Conservation (phyloP, 2,888 invertebrate genomes). For the Cremastinae sp. region DNA sequence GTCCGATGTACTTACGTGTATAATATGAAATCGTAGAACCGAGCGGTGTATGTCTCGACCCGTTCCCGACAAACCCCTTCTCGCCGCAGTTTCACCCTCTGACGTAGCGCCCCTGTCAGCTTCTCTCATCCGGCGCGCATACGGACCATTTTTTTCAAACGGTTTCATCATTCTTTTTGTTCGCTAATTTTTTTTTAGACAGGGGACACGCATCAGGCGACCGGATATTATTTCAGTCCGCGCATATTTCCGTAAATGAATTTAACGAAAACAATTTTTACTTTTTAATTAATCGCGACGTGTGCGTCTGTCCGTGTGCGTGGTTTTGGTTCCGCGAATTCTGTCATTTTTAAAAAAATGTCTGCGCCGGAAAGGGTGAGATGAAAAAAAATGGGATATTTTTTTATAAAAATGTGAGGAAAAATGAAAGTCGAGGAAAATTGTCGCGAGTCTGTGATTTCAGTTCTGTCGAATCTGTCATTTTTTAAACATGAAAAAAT, state of each 20-base stretch:
- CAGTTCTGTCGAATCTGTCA: too few relatives aligned
- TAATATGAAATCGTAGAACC: slow-evolving; percentile 42
- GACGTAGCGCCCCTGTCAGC: slow-evolving; percentile 45
- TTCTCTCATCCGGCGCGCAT: slow-evolving; percentile 55
- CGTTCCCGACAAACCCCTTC: slow-evolving; percentile 57
- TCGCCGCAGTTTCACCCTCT: slow-evolving; percentile 51
- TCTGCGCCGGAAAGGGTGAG: slow-evolving; percentile 19
- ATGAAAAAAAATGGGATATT: slow-evolving; percentile 2
- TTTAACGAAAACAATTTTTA: slow-evolving; percentile 80
- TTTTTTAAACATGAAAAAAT: too few relatives aligned
- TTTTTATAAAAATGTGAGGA: too few relatives aligned
- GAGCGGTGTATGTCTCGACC: slow-evolving; percentile 53
- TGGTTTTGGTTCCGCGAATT: not conserved
- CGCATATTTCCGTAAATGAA: slow-evolving; percentile 79
- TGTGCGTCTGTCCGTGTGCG: slow-evolving; percentile 19
- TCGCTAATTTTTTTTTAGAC: slow-evolving; percentile 54
- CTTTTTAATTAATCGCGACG: slow-evolving; percentile 79
- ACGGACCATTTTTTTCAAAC: slow-evolving; percentile 62
- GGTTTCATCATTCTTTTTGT: slow-evolving; percentile 55
- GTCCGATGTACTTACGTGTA: slow-evolving; percentile 35
- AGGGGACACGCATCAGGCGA: slow-evolving; percentile 75
- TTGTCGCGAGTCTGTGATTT: slow-evolving; percentile 8
- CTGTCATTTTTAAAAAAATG: slow-evolving; percentile 5
- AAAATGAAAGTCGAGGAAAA: not conserved
- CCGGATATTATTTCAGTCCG: slow-evolving; percentile 79